These are phyloP conservation scores for Branchipolynoe longqiensis DNA, from an alignment of 2,888 invertebrate genomes.

Conservation along the genomic window DNA sequence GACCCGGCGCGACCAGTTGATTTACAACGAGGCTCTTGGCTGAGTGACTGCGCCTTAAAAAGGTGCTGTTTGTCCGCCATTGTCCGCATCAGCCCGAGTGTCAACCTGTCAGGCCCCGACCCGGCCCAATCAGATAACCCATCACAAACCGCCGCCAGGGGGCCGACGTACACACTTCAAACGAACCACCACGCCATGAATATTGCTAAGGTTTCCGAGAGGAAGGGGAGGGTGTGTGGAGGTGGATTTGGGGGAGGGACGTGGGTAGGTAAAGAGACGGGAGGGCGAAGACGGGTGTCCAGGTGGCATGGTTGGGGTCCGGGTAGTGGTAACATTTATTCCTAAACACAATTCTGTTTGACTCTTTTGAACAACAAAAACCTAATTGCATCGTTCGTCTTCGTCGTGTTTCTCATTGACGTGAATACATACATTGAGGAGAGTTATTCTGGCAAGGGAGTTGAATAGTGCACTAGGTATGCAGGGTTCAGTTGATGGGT, in stretches of 20 bases:
- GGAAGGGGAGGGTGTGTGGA: background rate
- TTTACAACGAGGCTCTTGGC: slow-evolving; percentile 19
- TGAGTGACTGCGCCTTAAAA: slow-evolving; percentile 42
- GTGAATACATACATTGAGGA: too few species aligned
- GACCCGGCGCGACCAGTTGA: background rate
- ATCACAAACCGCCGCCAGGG: slow-evolving; percentile 20
- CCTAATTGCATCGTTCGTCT: too few species aligned
- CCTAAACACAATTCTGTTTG: too few species aligned
- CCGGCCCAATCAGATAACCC: slow-evolving; percentile 52
- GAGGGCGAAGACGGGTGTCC: slow-evolving; percentile 14
- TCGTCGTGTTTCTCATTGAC: too few species aligned
- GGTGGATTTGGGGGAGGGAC: too few species aligned
- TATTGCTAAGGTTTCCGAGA: slow-evolving; percentile 31
- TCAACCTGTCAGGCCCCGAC: slow-evolving; percentile 37
- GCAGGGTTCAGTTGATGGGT: too few species aligned
- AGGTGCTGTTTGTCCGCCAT: slow-evolving; percentile 43
- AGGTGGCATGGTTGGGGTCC: too few species aligned
- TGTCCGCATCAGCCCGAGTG: slow-evolving; percentile 33
- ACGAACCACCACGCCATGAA: background rate
- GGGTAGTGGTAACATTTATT: too few species aligned
- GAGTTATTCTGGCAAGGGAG: too few species aligned
- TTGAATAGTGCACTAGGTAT: too few species aligned
- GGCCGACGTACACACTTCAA: slow-evolving; percentile 7
- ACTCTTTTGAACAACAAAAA: too few species aligned
- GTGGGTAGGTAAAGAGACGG: too few species aligned